These are phyloP conservation scores for Zaprionus gabonicus DNA, from an alignment of 1,140 invertebrate genomes.

Conservation along the genomic window DNA sequence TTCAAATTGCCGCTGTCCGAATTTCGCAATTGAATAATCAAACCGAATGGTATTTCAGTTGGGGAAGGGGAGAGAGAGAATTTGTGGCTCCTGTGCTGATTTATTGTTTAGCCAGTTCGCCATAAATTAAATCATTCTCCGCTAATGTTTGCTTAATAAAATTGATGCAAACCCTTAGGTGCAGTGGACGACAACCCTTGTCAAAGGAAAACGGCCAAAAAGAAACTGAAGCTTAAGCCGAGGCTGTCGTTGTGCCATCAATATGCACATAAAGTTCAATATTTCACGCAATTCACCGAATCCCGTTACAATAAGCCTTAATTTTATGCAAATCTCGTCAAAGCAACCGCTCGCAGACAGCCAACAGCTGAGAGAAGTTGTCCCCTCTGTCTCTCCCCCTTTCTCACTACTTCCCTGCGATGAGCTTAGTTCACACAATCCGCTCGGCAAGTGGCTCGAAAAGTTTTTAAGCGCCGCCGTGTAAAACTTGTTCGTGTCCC, in stretches of 20 bases:
- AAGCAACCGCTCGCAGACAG: conserved; percentile 48
- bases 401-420: not conserved
- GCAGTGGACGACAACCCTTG: conserved; percentile 49
- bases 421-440: conserved; percentile 68
- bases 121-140: conserved; percentile 70
- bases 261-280: conserved; percentile 82
- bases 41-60: conserved; percentile 54
- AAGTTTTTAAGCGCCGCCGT: conserved; percentile 77
- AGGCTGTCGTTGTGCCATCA: conserved; percentile 50
- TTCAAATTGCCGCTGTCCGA: conserved; percentile 62
- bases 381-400: conserved; percentile 24
- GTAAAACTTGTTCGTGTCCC: conserved; percentile 78
- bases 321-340: conserved; percentile 79
- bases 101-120: conserved; percentile 63
- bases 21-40: conserved; percentile 80
- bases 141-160: conserved; percentile 78
- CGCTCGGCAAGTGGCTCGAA: conserved; percentile 54
- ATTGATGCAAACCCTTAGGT: conserved; percentile 55
- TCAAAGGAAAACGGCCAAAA: conserved; percentile 35
- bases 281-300: conserved; percentile 73
- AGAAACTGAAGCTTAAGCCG: conserved; percentile 15
- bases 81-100: conserved; percentile 34
- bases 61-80: not conserved
- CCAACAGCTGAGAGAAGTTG: not conserved
- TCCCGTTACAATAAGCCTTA: conserved; percentile 78